phyloP scores from a whole-genome alignment of 1,140 invertebrate species.

The Pteromalus puparum region DNA sequence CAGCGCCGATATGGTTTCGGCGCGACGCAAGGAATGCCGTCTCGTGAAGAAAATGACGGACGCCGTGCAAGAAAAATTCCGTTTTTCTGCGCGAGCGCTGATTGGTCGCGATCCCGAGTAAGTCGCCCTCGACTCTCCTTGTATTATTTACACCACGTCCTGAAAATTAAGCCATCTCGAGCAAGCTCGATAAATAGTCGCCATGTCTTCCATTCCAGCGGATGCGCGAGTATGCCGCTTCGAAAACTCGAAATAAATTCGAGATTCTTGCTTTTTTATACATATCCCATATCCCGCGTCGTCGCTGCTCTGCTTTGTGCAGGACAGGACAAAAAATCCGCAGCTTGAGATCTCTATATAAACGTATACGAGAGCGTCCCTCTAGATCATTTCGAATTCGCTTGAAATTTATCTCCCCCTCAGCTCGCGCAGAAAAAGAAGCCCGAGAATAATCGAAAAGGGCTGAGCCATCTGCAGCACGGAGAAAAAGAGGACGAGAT shows the following conservation, averaged over 20 bases:
- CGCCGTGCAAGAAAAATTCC: not conserved
- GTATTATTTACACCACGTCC: slow-evolving; percentile 27
- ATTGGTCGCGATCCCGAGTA: slow-evolving; percentile 31
- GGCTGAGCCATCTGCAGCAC: not conserved
- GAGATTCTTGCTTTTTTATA: not conserved
- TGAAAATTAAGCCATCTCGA: slow-evolving; percentile 45
- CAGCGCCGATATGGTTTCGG: not conserved
- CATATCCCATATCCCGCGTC: not conserved
- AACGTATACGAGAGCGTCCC: not conserved
- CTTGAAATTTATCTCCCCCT: not conserved
- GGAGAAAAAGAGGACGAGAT: not conserved
- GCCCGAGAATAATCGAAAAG: not conserved
- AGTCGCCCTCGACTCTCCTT: not conserved
- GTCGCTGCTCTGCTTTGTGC: not conserved
- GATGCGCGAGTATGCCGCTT: not conserved
- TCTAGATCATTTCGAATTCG: slow-evolving; percentile 3
- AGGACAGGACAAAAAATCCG: not conserved
- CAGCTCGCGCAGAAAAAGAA: not conserved
- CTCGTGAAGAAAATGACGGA: not conserved
- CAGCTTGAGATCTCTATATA: slow-evolving; percentile 1
- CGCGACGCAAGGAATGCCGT: not conserved
- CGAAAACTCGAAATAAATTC: slow-evolving; percentile 34
- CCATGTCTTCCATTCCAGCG: not conserved
- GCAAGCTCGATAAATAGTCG: slow-evolving; percentile 3
- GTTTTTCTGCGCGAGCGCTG: slow-evolving; percentile 1